phyloP scores from a whole-genome alignment of 2,113 vertebrate genomes.

The Uria lomvia region DNA sequence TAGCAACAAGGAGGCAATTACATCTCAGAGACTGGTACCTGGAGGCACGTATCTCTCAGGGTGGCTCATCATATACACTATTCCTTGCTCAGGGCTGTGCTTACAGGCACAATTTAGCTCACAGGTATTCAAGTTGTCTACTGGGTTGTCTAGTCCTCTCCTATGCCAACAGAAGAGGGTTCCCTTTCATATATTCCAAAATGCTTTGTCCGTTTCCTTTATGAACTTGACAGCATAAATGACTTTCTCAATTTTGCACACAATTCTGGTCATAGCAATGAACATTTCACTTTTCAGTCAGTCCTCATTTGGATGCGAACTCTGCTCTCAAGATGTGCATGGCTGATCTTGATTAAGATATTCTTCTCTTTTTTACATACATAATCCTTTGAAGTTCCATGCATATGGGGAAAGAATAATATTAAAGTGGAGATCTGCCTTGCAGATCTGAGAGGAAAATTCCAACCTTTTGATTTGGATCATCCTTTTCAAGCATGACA shows the following conservation, averaged over 20 bases:
- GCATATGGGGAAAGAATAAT: constrained; percentile 29
- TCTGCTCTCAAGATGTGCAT: constrained; percentile 26
- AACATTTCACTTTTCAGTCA: constrained; percentile 31
- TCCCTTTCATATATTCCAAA: background rate
- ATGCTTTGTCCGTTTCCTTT: background rate
- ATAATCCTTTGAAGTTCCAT: constrained; percentile 38
- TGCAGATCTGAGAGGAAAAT: constrained; percentile 24
- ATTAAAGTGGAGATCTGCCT: constrained; percentile 19
- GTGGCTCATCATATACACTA: background rate
- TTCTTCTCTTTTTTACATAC: constrained; percentile 27
- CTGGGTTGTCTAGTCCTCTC: background rate
- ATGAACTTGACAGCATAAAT: constrained; percentile 34
- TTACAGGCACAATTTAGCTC: background rate
- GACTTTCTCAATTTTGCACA: constrained; percentile 29
- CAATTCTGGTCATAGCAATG: constrained; percentile 21
- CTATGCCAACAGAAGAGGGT: background rate
- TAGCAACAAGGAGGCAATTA: background rate
- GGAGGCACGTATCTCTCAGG: background rate
- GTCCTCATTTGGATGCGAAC: constrained; percentile 49
- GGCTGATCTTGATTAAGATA: constrained; percentile 65
- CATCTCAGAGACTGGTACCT: background rate
- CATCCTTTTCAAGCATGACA: background rate
- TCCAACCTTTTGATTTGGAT: constrained; percentile 7
- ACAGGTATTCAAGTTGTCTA: background rate
- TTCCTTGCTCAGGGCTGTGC: background rate